Percentiles rank a stretch among this genome's conserved stretches.
These are phyloP conservation scores for Toxotes lorentzi DNA, from an alignment of 2,797 vertebrate genomes.

Conservation along the genomic window DNA sequence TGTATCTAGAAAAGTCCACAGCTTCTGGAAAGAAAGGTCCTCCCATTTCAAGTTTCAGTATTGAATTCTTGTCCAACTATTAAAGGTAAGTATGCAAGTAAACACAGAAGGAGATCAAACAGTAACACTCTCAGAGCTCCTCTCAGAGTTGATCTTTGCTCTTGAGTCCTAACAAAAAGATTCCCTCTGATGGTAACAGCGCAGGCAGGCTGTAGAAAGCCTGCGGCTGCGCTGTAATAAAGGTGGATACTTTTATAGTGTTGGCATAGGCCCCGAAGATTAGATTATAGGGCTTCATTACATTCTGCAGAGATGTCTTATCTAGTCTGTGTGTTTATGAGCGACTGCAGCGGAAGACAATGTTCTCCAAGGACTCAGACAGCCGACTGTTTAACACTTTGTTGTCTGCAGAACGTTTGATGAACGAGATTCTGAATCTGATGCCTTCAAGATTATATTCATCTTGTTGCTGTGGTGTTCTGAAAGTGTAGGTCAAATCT, in stretches of 20 bases:
- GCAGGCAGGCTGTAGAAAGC: slow-evolving; percentile 32
- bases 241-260: slow-evolving; percentile 57
- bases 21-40: background rate
- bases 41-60: slow-evolving; percentile 13
- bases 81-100: slow-evolving; percentile 27
- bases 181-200: slow-evolving; percentile 11
- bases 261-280: slow-evolving; percentile 54
- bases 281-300: slow-evolving; percentile 65
- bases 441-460: background rate
- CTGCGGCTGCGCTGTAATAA: slow-evolving; percentile 12
- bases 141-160: slow-evolving; percentile 46
- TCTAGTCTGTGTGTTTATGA: slow-evolving; percentile 66
- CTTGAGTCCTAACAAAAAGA: slow-evolving; percentile 33
- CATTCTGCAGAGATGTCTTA: slow-evolving; percentile 61
- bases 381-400: slow-evolving; percentile 29
- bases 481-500: too few relatives aligned
- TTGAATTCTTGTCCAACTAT: slow-evolving; percentile 27
- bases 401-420: slow-evolving; percentile 21
- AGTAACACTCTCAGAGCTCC: slow-evolving; percentile 32
- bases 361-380: slow-evolving; percentile 33
- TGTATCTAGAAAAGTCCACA: background rate
- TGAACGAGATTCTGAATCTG: background rate
- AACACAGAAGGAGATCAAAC: slow-evolving; percentile 43
- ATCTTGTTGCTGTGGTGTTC: background rate
- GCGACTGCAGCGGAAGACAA: slow-evolving; percentile 46